Evolutionary conservation across 2,797 vertebrate species (phyloP).

Genomic region (Clarias platycephalus): DNA sequence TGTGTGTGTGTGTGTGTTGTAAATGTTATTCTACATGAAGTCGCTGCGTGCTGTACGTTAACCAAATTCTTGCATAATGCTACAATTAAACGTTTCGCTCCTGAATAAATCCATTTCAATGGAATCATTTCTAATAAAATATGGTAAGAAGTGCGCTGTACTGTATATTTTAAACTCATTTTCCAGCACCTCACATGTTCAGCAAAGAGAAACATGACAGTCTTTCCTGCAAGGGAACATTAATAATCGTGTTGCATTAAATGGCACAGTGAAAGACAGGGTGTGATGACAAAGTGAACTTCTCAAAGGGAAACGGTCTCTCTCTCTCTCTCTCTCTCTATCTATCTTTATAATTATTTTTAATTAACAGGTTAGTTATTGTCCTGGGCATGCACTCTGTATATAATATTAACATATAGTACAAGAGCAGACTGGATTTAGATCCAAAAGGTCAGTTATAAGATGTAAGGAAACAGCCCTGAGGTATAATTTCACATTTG

Average conservation of each 20-base stretch:
- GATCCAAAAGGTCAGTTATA: background rate
- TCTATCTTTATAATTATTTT: background rate
- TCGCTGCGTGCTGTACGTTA: conserved; percentile 74
- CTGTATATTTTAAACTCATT: conserved; percentile 88
- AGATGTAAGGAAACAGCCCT: background rate
- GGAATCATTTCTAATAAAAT: conserved; percentile 84
- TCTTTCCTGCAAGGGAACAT: conserved; percentile 85
- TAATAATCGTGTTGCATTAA: conserved; percentile 88
- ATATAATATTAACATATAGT: conserved; percentile 4
- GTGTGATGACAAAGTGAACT: conserved; percentile 70
- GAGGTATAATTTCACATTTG: background rate
- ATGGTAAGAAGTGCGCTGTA: conserved; percentile 85
- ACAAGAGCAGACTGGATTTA: background rate
- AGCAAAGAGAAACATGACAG: conserved; percentile 75
- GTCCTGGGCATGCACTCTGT: background rate
- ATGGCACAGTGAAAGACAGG: conserved; percentile 79
- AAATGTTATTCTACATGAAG: conserved; percentile 79
- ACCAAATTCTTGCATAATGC: conserved; percentile 69
- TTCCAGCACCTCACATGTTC: conserved; percentile 77
- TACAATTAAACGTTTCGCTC: conserved; percentile 73
- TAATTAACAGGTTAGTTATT: conserved; percentile 1
- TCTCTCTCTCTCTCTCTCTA: background rate
- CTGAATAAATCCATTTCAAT: conserved; percentile 80
- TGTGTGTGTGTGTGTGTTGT: conserved; percentile 56
- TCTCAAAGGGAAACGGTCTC: conserved; percentile 37